Evolutionary conservation across 2,797 vertebrate genomes (phyloP), one percentile per base, ranked within the genome.

Genomic region (Neopelma chrysocephalum): DNA sequence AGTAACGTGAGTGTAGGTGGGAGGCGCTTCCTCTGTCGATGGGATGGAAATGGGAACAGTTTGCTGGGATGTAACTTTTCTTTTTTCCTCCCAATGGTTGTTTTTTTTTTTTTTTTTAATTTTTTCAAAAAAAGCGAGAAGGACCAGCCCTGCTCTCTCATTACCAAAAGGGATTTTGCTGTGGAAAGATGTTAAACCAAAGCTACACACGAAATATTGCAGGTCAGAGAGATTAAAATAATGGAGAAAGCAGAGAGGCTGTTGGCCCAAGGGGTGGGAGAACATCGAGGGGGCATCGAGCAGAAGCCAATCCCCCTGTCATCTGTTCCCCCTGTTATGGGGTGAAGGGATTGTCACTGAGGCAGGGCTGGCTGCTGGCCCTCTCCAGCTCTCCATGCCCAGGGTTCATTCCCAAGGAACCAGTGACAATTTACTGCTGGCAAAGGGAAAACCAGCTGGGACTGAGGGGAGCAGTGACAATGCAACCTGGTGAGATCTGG

Each of bases 11-110:
- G 96, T 70, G 95, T 58, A 58, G 94, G 94, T 66, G 96, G 95
- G 94, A 95, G 94, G 96, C 88, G 40, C 93, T 58, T 96, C 91
- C 93, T 87, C 85, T 92, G 95, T 31, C 56, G 31, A 96, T 94
- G 87, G 92, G 95, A 95, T 95, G 95, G 89, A 96, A 92, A 96
- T 91, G 91, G 91, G 92, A 95, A 95, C 88, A 69, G 42, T 94
- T 85, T 87, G 83, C 84, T 79, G 92, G 94, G 87, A 94, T 96
- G 94, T 32, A 91, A 91, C 80, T 83, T 90, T 51, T 12, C 40
- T 79, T 69, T 92, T 84, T 81, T 56, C 62, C 82, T 87, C 95
- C 93, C 83, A 94, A 81, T n/a, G 60, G 34, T 22, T 50, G 14
- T 19, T 72, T 38, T 27, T 10, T 15, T 36, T 47, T 29, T 36